Evolutionary conservation across 2,888 invertebrate species (phyloP).

Genomic region (Tipula confusa): DNA sequence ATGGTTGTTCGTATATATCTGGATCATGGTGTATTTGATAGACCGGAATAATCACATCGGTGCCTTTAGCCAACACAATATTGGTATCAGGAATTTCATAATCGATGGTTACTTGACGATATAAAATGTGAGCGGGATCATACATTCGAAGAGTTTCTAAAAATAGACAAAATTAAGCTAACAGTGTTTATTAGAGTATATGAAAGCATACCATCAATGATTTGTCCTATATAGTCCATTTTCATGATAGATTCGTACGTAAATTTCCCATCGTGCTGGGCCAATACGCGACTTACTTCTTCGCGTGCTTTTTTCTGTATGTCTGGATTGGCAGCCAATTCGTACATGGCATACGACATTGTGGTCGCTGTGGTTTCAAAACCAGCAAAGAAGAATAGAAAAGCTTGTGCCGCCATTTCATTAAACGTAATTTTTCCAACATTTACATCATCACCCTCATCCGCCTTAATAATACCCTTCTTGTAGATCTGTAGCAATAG

Average conservation of each 20-base stretch:
- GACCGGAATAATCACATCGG: conserved; percentile 39
- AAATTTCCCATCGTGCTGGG: conserved; percentile 43
- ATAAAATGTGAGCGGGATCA: conserved; percentile 48
- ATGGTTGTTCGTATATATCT: conserved; percentile 43
- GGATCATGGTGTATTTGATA: conserved; percentile 44
- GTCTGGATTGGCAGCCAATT: conserved; percentile 48
- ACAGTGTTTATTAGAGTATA: not conserved
- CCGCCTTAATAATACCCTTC: not conserved
- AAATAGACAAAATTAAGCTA: not conserved
- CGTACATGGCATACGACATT: conserved; percentile 47
- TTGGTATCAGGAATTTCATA: conserved; percentile 40
- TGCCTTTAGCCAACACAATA: conserved; percentile 39
- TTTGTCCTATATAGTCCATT: conserved; percentile 50
- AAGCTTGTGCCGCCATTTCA: conserved; percentile 45
- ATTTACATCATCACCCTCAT: not conserved
- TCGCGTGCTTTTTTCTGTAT: conserved; percentile 44
- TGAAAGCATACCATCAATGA: conserved; percentile 47
- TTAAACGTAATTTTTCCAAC: conserved; percentile 39
- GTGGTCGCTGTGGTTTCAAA: conserved; percentile 51
- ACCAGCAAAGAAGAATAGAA: conserved; percentile 51
- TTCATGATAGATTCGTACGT: conserved; percentile 50
- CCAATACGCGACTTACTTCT: conserved; percentile 45
- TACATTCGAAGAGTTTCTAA: conserved; percentile 48
- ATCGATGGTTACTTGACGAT: conserved; percentile 46
- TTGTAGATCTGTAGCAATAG: conserved; percentile 51